Base-by-base conservation (phyloP, 2,113 vertebrate species). In the Spea multiplicata region DNA sequence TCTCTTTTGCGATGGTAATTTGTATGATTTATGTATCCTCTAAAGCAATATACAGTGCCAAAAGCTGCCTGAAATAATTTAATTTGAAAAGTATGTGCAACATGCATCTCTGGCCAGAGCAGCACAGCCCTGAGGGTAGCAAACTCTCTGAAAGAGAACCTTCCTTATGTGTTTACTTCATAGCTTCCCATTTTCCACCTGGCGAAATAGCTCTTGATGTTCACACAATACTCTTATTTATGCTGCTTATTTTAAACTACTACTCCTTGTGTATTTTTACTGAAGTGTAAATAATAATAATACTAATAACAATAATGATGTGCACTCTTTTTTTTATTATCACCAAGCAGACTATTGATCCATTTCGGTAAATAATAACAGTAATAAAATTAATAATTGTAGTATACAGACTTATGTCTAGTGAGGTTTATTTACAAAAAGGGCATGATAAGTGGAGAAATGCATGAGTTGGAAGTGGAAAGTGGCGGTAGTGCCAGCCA, bases 61-160 rank as follows among this genome's bases (percentile, higher is more conserved):
- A 91, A 91, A 92, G 55, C 92, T 93, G 91, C 91, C 93, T 91
- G 85, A 83, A 88, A 87, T 91, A 92, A 93, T 92, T 90, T 90
- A 84, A 88, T 87, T 86, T 88, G 90, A 88, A 88, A 89, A 84
- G 87, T 78, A 82, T 88, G 88, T 91, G 91, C 90, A 91, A 90
- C 90, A 91, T 90, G 90, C 89, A 89, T 84, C 82, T 74, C 76
- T 87, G 84, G 89, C 93, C 89, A 92, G 91, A 88, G 89, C 88
- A 91, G 91, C 83, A 83, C 87, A 89, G 87, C 89, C 92, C 84
- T 83, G 81, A 87, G 91, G 92, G 88, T 75, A 86, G 84, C 65
- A 89, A 87, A 89, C 87, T 88, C 85, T 87, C 85, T 88, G 84
- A 91, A 89, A 85, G 76, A 91, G 84, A 88, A 89, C 84, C 84